Evolutionary conservation across 64 coral and sea anemone genomes (phyloP).

Genomic region (Porites lutea): DNA sequence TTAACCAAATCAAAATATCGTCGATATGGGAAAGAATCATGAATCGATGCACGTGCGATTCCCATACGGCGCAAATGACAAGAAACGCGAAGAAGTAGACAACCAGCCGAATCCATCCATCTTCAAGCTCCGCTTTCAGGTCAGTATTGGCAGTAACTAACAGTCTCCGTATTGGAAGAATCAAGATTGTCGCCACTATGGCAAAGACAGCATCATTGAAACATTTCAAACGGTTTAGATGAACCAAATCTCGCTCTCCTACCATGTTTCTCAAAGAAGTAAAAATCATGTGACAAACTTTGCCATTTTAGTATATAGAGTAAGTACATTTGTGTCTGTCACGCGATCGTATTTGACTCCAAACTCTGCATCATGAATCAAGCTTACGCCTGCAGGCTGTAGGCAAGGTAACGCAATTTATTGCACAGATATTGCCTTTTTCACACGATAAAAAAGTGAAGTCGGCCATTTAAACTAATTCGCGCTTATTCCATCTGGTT

Average conservation of each 20-base stretch:
- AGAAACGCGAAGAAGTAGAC: conserved; percentile 93
- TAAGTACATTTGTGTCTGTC: no score
- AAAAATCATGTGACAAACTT: conserved; percentile 67
- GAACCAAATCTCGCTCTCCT: conserved; percentile 81
- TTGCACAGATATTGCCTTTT: no score
- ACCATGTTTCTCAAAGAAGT: conserved; percentile 63
- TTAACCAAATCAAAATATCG: conserved; percentile 93
- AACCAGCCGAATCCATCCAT: conserved; percentile 71
- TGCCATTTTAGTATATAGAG: no score
- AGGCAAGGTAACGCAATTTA: no score
- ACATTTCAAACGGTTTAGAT: conserved; percentile 85
- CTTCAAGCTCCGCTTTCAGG: conserved; percentile 59
- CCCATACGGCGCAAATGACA: conserved; percentile 92
- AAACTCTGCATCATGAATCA: no score
- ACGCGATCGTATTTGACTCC: no score
- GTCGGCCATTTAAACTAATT: no score
- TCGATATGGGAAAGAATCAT: conserved; percentile 89
- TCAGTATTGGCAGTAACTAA: conserved; percentile 16
- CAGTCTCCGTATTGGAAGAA: conserved; percentile 91
- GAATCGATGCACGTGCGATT: conserved; percentile 93
- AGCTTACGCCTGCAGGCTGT: no score
- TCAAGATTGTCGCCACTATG: conserved; percentile 95
- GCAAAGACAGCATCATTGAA: conserved; percentile 97
- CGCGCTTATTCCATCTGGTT: no score
- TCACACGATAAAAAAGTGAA: no score